Percentiles rank a stretch among this genome's conserved stretches.
These are phyloP conservation scores for Paedocypris micromegethes DNA, from an alignment of 2,797 vertebrate genomes.

Conservation along the genomic window DNA sequence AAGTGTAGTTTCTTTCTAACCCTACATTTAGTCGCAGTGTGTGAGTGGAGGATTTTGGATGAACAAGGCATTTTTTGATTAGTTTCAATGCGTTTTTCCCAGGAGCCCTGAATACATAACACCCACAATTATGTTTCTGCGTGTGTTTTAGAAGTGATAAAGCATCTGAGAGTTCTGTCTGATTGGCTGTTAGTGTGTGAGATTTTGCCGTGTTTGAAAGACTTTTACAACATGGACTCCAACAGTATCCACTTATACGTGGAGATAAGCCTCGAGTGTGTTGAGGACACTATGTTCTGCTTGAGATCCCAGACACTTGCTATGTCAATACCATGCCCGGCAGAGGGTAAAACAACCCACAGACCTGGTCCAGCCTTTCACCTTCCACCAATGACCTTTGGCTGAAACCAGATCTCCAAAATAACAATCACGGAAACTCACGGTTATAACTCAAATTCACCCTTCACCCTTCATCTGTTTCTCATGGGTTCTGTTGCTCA, in stretches of 20 bases:
- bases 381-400: constrained; percentile 2
- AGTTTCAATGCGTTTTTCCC: too few relatives aligned
- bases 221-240: constrained; percentile 25
- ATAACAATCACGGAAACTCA: not conserved
- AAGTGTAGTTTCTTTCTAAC: too few relatives aligned
- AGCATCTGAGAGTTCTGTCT: constrained; percentile 20
- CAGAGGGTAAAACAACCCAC: not conserved
- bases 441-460: not conserved
- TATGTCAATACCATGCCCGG: constrained; percentile 20
- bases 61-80: too few relatives aligned
- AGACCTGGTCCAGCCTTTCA: constrained; percentile 7
- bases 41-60: too few relatives aligned
- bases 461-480: not conserved
- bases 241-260: constrained; percentile 31
- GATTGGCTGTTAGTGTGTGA: constrained; percentile 27
- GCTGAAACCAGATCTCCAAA: constrained; percentile 6
- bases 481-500: not conserved
- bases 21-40: too few relatives aligned
- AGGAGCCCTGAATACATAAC: not conserved
- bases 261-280: constrained; percentile 23
- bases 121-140: constrained; percentile 1
- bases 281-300: constrained; percentile 32
- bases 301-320: constrained; percentile 25
- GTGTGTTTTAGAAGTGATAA: constrained; percentile 30
- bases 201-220: constrained; percentile 31